Percentiles rank a stretch among this genome's conserved stretches.
Evolutionary conservation across 2,797 vertebrate genomes (phyloP).

Genomic region (Urocyon cinereoargenteus): DNA sequence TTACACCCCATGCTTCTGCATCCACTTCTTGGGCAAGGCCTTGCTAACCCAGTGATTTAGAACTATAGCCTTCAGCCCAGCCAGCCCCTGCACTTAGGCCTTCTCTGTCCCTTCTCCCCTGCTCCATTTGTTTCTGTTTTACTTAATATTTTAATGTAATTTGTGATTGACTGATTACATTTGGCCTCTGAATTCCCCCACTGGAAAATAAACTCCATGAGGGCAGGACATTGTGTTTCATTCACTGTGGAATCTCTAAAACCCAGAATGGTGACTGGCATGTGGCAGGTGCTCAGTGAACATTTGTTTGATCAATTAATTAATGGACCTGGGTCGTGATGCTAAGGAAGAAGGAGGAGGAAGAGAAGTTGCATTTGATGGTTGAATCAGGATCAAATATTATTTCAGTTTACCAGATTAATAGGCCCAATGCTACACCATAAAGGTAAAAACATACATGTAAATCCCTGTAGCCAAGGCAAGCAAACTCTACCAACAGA

Average conservation of each 20-base stretch:
- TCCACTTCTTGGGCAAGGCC: background rate
- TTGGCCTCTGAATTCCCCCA: background rate
- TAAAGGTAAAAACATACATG: background rate
- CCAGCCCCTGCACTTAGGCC: accelerated
- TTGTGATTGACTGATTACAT: background rate
- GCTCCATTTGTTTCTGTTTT: background rate
- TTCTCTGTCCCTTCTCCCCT: background rate
- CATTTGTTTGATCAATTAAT: background rate
- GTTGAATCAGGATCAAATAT: background rate
- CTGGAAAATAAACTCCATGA: background rate
- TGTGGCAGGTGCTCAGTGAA: background rate
- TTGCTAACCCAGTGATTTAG: background rate
- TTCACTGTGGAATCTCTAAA: background rate
- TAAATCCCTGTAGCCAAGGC: background rate
- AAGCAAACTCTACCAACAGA: background rate
- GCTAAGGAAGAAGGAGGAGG: background rate
- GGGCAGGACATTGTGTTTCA: background rate
- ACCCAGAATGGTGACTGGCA: background rate
- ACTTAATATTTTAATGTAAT: background rate
- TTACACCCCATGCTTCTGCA: background rate
- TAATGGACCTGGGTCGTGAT: background rate
- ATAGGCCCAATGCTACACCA: background rate
- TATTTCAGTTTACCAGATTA: background rate
- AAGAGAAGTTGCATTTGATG: conserved; percentile 5
- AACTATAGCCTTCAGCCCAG: no score